Conservation (phyloP, 1,140 invertebrate genomes). For the Drosophila subobscura region DNA sequence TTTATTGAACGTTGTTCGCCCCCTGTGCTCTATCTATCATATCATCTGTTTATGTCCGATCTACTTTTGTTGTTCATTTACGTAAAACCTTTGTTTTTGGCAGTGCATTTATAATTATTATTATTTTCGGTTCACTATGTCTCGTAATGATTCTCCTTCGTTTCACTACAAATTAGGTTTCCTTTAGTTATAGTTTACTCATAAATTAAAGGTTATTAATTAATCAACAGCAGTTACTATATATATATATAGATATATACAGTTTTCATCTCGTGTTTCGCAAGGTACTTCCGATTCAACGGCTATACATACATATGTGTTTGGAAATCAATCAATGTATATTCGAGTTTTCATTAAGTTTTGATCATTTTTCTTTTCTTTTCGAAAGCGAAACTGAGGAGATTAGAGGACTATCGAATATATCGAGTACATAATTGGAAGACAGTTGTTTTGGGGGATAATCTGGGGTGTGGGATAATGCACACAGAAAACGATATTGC, state of each 20-base stretch:
- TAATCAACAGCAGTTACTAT: constrained; percentile 77
- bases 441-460: constrained; percentile 72
- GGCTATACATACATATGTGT: constrained; percentile 26
- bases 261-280: constrained; percentile 56
- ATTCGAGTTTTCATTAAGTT: constrained; percentile 34
- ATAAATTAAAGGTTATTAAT: constrained; percentile 69
- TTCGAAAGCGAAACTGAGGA: constrained; percentile 57
- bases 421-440: constrained; percentile 72
- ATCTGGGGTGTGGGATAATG: constrained; percentile 54
- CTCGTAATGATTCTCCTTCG: constrained; percentile 60
- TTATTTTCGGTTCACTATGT: constrained; percentile 65
- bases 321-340: too few species aligned
- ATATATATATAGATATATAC: constrained; percentile 48
- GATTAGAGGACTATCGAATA: constrained; percentile 31
- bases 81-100: constrained; percentile 83
- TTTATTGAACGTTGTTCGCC: constrained; percentile 10
- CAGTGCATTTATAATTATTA: constrained; percentile 82
- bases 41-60: constrained; percentile 39
- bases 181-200: constrained; percentile 48
- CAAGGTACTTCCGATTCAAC: constrained; percentile 79
- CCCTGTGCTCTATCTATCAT: constrained; percentile 1
- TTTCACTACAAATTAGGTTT: constrained; percentile 69
- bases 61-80: constrained; percentile 64
- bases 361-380: constrained; percentile 10
- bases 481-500: constrained; percentile 37